Evolutionary conservation across 2,797 vertebrate species (phyloP).

Genomic region (Enteromius unitaeniatus): DNA sequence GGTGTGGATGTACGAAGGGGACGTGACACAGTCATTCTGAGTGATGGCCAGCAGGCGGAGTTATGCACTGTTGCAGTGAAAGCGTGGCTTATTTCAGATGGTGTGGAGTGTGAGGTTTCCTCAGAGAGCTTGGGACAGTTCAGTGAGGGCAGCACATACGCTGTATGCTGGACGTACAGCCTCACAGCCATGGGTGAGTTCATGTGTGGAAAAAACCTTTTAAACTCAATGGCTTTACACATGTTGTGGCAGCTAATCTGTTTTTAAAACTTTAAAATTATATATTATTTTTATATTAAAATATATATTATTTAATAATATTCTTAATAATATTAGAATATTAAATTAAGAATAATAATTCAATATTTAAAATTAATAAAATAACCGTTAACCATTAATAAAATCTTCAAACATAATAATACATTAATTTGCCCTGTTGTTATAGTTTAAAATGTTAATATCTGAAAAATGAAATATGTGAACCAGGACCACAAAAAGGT

Average conservation of each 20-base stretch:
- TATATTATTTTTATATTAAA: no score
- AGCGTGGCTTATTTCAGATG: slow-evolving; percentile 77
- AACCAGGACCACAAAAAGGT: no score
- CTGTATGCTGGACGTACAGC: slow-evolving; percentile 79
- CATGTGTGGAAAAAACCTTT: not conserved
- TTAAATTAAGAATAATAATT: no score
- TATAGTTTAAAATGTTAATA: not conserved
- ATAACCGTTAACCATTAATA: not conserved
- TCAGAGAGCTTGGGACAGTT: slow-evolving; percentile 76
- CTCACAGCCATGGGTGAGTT: slow-evolving; percentile 61
- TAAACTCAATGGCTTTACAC: not conserved
- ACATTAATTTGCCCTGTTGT: not conserved
- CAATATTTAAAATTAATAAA: no score
- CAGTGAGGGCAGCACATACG: slow-evolving; percentile 78
- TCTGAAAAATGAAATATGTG: not conserved
- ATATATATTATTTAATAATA: no score
- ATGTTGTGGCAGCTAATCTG: not conserved
- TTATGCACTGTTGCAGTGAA: slow-evolving; percentile 71
- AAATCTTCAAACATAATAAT: not conserved
- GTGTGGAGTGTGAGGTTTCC: slow-evolving; percentile 68
- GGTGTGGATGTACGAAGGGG: slow-evolving; percentile 75
- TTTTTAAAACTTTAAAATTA: not conserved
- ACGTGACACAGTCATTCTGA: slow-evolving; percentile 66
- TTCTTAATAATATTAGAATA: no score
- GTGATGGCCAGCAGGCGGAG: slow-evolving; percentile 65